Conservation (phyloP, 2,797 vertebrate species). For the Typhlichthys eigenmanni region DNA sequence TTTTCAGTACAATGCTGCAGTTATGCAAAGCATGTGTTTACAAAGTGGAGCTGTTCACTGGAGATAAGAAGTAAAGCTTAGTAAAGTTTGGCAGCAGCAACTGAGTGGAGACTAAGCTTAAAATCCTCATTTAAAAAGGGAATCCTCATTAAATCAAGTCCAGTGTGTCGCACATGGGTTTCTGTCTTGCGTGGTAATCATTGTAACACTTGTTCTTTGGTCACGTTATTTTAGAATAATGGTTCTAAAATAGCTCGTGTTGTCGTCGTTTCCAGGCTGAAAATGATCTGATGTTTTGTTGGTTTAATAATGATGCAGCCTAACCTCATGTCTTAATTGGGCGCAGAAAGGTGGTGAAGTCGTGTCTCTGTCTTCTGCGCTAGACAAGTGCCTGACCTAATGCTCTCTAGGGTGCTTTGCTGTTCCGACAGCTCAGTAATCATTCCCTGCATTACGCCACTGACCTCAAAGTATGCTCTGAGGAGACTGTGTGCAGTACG, state of each 20-base stretch:
- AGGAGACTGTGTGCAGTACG: no score
- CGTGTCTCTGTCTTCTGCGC: not conserved
- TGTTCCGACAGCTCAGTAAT: not conserved
- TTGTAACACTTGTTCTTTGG: no score
- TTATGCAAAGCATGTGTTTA: not conserved
- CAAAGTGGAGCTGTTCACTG: not conserved
- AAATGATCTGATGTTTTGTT: no score
- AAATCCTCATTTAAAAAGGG: constrained; percentile 4
- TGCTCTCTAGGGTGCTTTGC: not conserved
- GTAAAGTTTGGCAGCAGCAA: not conserved
- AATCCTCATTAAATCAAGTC: constrained; percentile 26
- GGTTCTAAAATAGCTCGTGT: no score
- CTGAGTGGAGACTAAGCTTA: constrained; percentile 3
- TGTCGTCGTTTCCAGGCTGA: no score
- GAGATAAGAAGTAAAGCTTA: not conserved
- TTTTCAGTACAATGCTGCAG: not conserved
- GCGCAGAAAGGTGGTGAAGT: not conserved
- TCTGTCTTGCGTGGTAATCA: no score
- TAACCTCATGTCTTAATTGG: no score
- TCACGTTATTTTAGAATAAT: no score
- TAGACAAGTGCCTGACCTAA: not conserved
- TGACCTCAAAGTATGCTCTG: not conserved
- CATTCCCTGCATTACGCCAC: not conserved
- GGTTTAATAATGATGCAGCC: no score
- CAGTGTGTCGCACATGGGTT: not conserved